These are phyloP conservation scores for Drosophila nebulosa DNA, from an alignment of 1,140 invertebrate genomes.

Conservation along the genomic window DNA sequence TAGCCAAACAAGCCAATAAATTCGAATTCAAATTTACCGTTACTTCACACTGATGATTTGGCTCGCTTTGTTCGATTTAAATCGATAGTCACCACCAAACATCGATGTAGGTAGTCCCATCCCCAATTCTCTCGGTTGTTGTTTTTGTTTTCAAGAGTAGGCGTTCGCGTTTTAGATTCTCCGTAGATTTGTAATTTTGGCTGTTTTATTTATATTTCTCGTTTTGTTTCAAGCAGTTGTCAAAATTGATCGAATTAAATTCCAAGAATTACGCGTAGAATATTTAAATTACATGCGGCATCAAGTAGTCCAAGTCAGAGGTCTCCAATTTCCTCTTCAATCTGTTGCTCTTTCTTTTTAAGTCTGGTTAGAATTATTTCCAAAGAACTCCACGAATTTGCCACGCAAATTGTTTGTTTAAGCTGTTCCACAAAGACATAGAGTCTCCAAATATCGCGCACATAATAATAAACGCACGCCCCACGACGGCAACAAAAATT, in stretches of 20 bases:
- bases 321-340: background rate
- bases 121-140: slow-evolving; percentile 4
- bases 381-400: slow-evolving; percentile 1
- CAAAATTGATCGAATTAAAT: slow-evolving; percentile 23
- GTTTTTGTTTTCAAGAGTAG: slow-evolving; percentile 9
- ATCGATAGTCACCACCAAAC: no score
- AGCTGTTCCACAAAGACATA: background rate
- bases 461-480: background rate
- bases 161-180: slow-evolving; percentile 42
- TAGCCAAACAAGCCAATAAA: no score
- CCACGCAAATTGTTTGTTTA: slow-evolving; percentile 22
- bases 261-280: background rate
- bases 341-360: background rate
- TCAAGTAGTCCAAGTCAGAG: background rate
- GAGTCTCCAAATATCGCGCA: background rate
- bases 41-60: no score
- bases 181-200: slow-evolving; percentile 26
- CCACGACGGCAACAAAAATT: slow-evolving; percentile 1
- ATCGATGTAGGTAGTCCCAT: no score
- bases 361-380: background rate
- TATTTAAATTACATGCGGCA: slow-evolving; percentile 13
- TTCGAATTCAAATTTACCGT: no score
- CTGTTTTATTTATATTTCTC: slow-evolving; percentile 45
- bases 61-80: no score
- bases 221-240: slow-evolving; percentile 4